These are phyloP conservation scores for Xenentodon cancila DNA, from an alignment of 2,797 vertebrate genomes.

Conservation along the genomic window DNA sequence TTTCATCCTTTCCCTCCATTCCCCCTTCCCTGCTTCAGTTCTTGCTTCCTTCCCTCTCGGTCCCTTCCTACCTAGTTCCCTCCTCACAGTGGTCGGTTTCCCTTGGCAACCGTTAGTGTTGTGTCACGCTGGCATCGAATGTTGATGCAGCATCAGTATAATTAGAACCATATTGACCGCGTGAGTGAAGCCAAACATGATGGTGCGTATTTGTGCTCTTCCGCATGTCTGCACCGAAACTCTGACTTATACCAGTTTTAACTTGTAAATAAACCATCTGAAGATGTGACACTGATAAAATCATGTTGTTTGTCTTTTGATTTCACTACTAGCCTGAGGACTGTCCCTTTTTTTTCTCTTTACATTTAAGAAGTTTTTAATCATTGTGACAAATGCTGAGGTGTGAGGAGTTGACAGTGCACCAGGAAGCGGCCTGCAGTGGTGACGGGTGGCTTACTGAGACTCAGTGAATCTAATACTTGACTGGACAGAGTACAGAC, in stretches of 20 bases:
- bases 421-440: too few species aligned
- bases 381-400: too few species aligned
- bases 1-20: too few species aligned
- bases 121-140: slow-evolving; percentile 56
- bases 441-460: too few species aligned
- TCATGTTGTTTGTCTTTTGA: background rate
- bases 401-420: too few species aligned
- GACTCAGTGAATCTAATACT: too few species aligned
- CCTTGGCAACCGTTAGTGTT: slow-evolving; percentile 33
- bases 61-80: background rate
- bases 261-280: slow-evolving; percentile 1
- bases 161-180: slow-evolving; percentile 65
- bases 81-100: slow-evolving; percentile 30
- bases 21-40: background rate
- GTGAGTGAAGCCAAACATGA: slow-evolving; percentile 47
- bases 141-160: slow-evolving; percentile 57
- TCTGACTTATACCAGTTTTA: slow-evolving; percentile 8
- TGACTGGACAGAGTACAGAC: too few species aligned
- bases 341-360: too few species aligned
- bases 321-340: background rate
- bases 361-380: too few species aligned
- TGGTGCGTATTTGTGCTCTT: slow-evolving; percentile 14
- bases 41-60: background rate
- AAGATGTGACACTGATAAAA: background rate
- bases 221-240: background rate